Evolutionary conservation across 2,113 vertebrate species (phyloP), one percentile per base, ranked within the genome.

Genomic region (Crotalus helleri): DNA sequence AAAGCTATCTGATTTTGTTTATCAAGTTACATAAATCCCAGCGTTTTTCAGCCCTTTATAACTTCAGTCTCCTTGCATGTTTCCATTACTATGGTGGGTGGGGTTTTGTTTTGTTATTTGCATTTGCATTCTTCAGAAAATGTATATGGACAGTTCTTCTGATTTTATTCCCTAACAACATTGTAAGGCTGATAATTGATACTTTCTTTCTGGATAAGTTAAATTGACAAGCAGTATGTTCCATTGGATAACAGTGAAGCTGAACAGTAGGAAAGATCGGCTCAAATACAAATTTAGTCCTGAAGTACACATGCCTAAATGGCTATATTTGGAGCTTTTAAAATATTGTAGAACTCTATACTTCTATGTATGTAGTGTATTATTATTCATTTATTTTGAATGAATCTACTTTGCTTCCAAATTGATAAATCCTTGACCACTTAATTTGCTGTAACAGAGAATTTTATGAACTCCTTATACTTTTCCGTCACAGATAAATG

Each of bases 401-500:
- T 19, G 33, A 24, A 11, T 33, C 23, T 24, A 26, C 12, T 86
- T 91, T 58, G 12, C 33, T 46, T 91, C 90, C 13, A 39, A n/a
- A 46, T 17, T 11, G 39, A 49, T 86, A 57, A 4, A 9, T 51
- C 23, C 24, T 49, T 51, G 10, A 2, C 9, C 1, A 2, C 26
- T 24, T 49, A 46, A 87, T 46, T 51, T 87, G n/a, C 64, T 26
- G 9, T 59, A 58, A 33, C 33, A 59, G 21, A n/a, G 64, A 26
- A 53, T 6, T 88, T 49, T 59, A 0, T 81, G 46, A 24, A 4
- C 74, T 61, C 7, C 2, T 29, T 2, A 10, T 29, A 4, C 1
- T 51, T 91, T 2, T 33, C 2, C 91, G 1, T 57, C 15, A 0
- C 95, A 97, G 97, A 98, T 92, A 97, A 97, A 92, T 97, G 96